Percentiles rank a stretch among this genome's conserved stretches.
Evolutionary conservation across 2,888 invertebrate genomes (phyloP).

Genomic region (Hirtodrosophila trivittata): DNA sequence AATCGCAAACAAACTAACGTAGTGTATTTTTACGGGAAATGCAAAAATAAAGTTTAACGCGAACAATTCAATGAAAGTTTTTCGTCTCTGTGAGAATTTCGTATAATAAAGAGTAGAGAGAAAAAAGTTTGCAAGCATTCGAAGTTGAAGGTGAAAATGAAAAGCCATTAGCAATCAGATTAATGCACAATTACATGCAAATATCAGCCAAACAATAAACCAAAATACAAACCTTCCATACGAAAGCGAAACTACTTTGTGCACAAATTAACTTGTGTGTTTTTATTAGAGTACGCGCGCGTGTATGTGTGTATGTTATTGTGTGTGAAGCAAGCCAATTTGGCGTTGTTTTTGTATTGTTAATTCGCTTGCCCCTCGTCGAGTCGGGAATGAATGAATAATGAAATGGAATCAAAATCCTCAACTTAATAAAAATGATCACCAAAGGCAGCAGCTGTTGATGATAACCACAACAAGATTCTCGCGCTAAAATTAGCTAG

Average conservation of each 20-base stretch:
- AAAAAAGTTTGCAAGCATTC: slow-evolving; percentile 53
- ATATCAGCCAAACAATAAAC: slow-evolving; percentile 29
- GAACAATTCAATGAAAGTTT: slow-evolving; percentile 64
- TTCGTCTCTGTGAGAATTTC: slow-evolving; percentile 56
- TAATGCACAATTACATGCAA: slow-evolving; percentile 31
- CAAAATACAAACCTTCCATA: slow-evolving; percentile 26
- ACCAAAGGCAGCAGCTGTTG: slow-evolving; percentile 49
- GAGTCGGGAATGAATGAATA: slow-evolving; percentile 38
- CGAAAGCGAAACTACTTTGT: slow-evolving; percentile 57
- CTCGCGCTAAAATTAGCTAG: slow-evolving; percentile 53
- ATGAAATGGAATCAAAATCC: slow-evolving; percentile 50
- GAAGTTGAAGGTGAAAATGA: slow-evolving; percentile 59
- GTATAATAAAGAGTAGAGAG: slow-evolving; percentile 58
- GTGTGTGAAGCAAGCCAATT: slow-evolving; percentile 26
- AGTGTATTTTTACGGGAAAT: slow-evolving; percentile 21
- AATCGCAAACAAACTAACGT: slow-evolving; percentile 19
- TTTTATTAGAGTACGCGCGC: slow-evolving; percentile 9
- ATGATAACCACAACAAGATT: slow-evolving; percentile 40
- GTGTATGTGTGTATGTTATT: slow-evolving; percentile 26
- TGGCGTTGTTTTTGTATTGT: slow-evolving; percentile 35
- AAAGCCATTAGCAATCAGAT: slow-evolving; percentile 48
- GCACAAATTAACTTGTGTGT: slow-evolving; percentile 49
- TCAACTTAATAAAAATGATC: slow-evolving; percentile 47
- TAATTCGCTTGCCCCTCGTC: slow-evolving; percentile 8
- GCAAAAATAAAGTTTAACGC: slow-evolving; percentile 28